Evolutionary conservation across 1,140 invertebrate genomes (phyloP), one percentile per base, ranked within the genome.

Genomic region (Asobara japonica): DNA sequence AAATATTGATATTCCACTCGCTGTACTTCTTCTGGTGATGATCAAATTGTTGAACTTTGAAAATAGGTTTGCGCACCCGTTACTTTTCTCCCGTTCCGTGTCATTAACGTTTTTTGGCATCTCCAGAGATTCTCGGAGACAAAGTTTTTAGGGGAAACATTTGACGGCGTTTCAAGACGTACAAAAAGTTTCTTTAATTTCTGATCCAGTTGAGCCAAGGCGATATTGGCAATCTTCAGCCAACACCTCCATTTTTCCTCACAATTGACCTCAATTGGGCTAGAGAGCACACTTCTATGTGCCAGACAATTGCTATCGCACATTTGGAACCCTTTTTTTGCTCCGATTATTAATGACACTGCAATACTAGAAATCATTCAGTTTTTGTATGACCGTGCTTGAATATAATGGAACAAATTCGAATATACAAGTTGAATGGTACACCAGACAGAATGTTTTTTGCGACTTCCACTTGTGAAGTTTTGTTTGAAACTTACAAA

Each of bases 221-320:
- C 27, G 60, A 16, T 62, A 61, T 69, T 41, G 68, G 36, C 56
- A 33, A 33, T 25, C 4, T 62, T 10, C 16, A 41, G 29, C 25
- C 41, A 29, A 69, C 56, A 48, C 41, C 68, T 61, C 68, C 22
- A 20, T 62, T 27, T 56, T 69, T 69, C 68, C 30, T 62, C 27
- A 25, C 68, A 69, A 69, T 69, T 69, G 68, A 69, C 68, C 68
- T 62, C 48, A 69, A 69, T 69, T 69, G 68, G 20, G 18, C 51
- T 1, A 56, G 20, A 41, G 61, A 56, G 51, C 13, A 10, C 51
- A 22, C 51, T 18, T 56, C 22, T 25, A 22, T 56, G 22, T 56
- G 51, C 20, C 51, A 56, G 22, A 22, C 5, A 56, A 56, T 56
- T 56, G 51, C n/a, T 56, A 22, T 56, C 51, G 11, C 51, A 56